Percentiles rank a stretch among this genome's conserved stretches.
Evolutionary conservation across 2,113 vertebrate species (phyloP).

Genomic region (Rhinichthys klamathensis): DNA sequence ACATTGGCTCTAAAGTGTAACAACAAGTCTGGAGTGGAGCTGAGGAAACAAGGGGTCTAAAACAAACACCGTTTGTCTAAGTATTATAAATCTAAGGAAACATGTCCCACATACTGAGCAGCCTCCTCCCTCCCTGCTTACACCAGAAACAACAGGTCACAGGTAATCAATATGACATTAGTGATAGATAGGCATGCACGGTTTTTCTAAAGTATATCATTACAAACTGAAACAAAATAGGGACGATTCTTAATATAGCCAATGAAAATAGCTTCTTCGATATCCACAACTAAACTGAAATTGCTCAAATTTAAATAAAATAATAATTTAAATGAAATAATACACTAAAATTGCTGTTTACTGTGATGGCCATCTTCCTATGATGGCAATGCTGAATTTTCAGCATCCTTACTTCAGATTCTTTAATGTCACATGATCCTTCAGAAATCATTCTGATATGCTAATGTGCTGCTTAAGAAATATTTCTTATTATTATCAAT

Average conservation of each 20-base stretch:
- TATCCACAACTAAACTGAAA: not conserved
- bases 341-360: not conserved
- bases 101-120: slow-evolving; percentile 44
- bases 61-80: slow-evolving; percentile 63
- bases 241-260: too few relatives aligned
- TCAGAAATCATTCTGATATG: not conserved
- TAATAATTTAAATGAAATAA: too few relatives aligned
- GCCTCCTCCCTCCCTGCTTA: slow-evolving; percentile 6
- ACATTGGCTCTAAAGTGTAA: slow-evolving; percentile 34
- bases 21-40: slow-evolving; percentile 29
- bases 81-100: slow-evolving; percentile 56
- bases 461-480: not conserved
- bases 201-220: not conserved
- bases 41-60: slow-evolving; percentile 51
- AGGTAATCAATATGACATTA: slow-evolving; percentile 44
- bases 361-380: not conserved
- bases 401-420: not conserved
- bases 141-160: slow-evolving; percentile 34
- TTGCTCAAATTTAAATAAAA: too few relatives aligned
- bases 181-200: not conserved
- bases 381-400: not conserved
- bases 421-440: not conserved
- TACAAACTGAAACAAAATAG: not conserved
- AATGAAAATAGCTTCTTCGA: not conserved
- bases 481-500: not conserved